A percentile compares a stretch with the other conserved stretches of the same genome.
These are phyloP conservation scores for Acyrthosiphon pisum DNA, from an alignment of 1,140 invertebrate species.

Conservation along the genomic window DNA sequence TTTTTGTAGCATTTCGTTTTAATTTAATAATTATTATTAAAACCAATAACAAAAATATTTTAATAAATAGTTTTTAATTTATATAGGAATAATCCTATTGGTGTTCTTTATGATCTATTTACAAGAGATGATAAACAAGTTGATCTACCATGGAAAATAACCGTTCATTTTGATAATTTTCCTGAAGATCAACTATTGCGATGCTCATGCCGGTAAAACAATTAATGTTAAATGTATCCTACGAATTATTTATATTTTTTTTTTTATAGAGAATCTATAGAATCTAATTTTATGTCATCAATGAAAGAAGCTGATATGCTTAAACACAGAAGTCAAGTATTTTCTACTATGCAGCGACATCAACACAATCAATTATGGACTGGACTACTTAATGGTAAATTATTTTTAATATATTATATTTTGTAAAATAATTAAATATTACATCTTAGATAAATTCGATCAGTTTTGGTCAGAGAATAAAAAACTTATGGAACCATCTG, in stretches of 20 bases:
- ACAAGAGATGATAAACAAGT: slow-evolving; percentile 69
- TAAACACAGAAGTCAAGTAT: slow-evolving; percentile 90
- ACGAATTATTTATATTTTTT: neutral
- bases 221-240: neutral
- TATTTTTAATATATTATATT: slow-evolving; percentile 14
- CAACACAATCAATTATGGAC: slow-evolving; percentile 97
- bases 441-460: slow-evolving; percentile 90
- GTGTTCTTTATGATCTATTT: slow-evolving; percentile 89
- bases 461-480: slow-evolving; percentile 98
- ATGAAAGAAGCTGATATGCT: slow-evolving; percentile 97
- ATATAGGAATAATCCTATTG: slow-evolving; percentile 90
- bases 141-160: slow-evolving; percentile 87
- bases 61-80: slow-evolving; percentile 56
- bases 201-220: slow-evolving; percentile 76
- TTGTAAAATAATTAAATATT: slow-evolving; percentile 19
- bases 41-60: neutral
- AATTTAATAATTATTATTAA: neutral
- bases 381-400: slow-evolving; percentile 87
- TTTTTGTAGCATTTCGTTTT: neutral
- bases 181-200: slow-evolving; percentile 81
- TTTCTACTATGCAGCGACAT: slow-evolving; percentile 95
- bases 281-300: slow-evolving; percentile 92
- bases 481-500: slow-evolving; percentile 87
- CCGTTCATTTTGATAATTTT: slow-evolving; percentile 93
- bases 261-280: slow-evolving; percentile 82